Base-by-base conservation (phyloP, 2,888 invertebrate genomes). In the Thecophora atra region DNA sequence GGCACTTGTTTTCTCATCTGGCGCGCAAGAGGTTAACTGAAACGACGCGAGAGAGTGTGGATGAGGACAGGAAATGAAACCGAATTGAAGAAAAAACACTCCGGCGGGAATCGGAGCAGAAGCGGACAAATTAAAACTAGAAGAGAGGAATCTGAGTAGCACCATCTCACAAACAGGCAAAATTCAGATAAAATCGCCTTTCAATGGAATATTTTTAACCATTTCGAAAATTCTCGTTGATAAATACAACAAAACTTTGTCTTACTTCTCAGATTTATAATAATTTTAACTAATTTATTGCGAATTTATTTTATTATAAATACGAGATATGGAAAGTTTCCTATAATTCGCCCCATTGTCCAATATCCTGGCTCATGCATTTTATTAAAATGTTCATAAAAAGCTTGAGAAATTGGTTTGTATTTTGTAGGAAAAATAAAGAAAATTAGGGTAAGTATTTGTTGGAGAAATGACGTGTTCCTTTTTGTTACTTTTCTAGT, bases 1-100 rank as follows among this genome's bases (percentile, higher is more conserved):
- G 63, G 62, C 52, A 70, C 62, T 70, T 70, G 37, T 60, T 58
- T 21, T 54, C n/a, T 28, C 58, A 26, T 58, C 28, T 17, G 26
- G 24, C 13, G 17, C 26, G 47, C 4, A 47, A 47, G 47, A 24
- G 17, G 24, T 24, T 6, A 15, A 28, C 7, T 15, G 58, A 58
- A 58, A 58, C 54, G 54, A 3, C 19, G 21, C 54, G 8, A 2
- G 21, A 3, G 19, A 21, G 19, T 54, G 58, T 11, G 58, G 6
- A 6, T 19, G 58, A 15, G 17, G 28, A 6, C 54, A 54, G 54
- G 54, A 54, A 54, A 58, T 58, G 28, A 28, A 58, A 28, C 26
- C 8, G 8, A 21, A n/a, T 54, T 19, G 3, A 13, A 15, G 19
- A 3, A 51, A 51, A 51, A 51, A 15, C 11, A 15, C 51, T 51